Evolutionary conservation across 2,113 vertebrate species (phyloP).

Genomic region (Melanostigma gelatinosum): DNA sequence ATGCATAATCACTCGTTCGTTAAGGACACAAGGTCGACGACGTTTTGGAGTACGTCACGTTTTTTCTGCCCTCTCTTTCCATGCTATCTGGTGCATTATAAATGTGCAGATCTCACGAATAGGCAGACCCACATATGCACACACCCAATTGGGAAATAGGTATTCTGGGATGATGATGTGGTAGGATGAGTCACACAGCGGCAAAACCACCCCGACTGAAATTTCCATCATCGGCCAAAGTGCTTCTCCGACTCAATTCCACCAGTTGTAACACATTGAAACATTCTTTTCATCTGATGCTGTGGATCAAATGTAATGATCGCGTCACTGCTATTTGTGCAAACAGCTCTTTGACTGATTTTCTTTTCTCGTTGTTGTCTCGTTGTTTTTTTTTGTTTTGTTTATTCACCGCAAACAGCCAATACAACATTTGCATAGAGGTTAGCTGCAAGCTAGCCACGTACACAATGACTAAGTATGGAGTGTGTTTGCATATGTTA

Average conservation of each 20-base stretch:
- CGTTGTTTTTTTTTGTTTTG: not conserved
- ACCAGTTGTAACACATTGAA: constrained; percentile 3
- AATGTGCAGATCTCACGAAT: constrained; percentile 34
- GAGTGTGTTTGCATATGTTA: not conserved
- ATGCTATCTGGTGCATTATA: constrained; percentile 12
- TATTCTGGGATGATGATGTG: constrained; percentile 16
- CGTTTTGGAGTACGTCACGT: not conserved
- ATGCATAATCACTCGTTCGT: not conserved
- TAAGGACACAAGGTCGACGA: not conserved
- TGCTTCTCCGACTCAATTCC: not conserved
- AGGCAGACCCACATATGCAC: constrained; percentile 14
- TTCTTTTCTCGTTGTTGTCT: not conserved
- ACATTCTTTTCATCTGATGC: constrained; percentile 16
- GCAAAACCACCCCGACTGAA: constrained; percentile 1
- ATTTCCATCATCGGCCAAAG: constrained; percentile 29
- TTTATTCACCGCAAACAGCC: not conserved
- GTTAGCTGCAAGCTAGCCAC: not conserved
- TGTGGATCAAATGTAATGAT: constrained; percentile 6
- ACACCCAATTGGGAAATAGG: constrained; percentile 15
- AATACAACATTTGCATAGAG: not conserved
- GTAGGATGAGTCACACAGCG: constrained; percentile 38
- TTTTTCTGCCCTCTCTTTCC: not conserved
- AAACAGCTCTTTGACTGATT: not conserved
- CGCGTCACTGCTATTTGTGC: not conserved
- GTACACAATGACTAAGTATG: not conserved